A percentile compares a stretch with the other conserved stretches of the same genome.
Conservation (phyloP, 2,888 invertebrate genomes). For the Pollenia griseotomentosa region DNA sequence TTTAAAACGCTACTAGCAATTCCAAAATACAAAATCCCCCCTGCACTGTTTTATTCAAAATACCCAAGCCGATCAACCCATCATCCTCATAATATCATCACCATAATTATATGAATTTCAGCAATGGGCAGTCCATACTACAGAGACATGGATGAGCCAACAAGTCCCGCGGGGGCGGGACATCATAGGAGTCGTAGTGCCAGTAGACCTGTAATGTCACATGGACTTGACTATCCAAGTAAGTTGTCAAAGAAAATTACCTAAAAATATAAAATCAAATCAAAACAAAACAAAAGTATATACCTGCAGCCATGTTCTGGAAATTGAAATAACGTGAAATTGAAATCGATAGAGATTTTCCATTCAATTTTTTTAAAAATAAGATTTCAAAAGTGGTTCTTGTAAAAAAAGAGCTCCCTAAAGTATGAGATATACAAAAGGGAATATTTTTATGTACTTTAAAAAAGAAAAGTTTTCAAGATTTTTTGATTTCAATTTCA, state of each 20-base stretch:
- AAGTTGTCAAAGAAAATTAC: conserved; percentile 75
- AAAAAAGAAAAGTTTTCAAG: no score
- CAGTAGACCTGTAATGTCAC: conserved; percentile 88
- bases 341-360: no score
- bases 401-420: no score
- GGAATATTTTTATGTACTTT: no score
- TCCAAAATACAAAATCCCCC: conserved; percentile 75
- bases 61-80: conserved; percentile 75
- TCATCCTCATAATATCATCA: conserved; percentile 85
- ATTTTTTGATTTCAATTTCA: no score
- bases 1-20: conserved; percentile 79
- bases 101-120: conserved; percentile 84
- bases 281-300: neutral
- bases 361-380: no score
- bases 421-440: no score
- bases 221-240: conserved; percentile 87
- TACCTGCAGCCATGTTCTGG: neutral
- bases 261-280: neutral
- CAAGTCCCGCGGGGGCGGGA: conserved; percentile 94
- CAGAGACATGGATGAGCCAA: conserved; percentile 92
- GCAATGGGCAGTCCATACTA: conserved; percentile 88
- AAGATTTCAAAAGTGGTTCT: no score
- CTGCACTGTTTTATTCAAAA: conserved; percentile 78
- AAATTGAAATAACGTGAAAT: no score
- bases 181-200: conserved; percentile 92